Conservation (phyloP, 1,140 invertebrate genomes). For the Contarinia nasturtii region DNA sequence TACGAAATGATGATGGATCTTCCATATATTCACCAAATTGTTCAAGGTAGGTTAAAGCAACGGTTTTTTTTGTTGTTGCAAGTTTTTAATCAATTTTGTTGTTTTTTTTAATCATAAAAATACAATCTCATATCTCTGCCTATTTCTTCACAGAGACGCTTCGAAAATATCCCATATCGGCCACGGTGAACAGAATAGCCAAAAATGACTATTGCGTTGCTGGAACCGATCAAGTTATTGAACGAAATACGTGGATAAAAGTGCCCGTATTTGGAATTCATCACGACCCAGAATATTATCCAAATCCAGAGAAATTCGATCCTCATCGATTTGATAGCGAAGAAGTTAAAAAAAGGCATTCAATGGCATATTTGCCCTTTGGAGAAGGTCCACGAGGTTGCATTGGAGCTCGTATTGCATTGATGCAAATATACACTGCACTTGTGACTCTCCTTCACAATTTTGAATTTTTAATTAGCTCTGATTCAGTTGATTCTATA, state of each 20-base stretch:
- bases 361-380: slow-evolving; percentile 33
- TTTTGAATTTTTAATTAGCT: neutral
- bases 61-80: neutral
- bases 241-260: slow-evolving; percentile 11
- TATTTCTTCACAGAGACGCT: slow-evolving; percentile 14
- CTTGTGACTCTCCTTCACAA: slow-evolving; percentile 21
- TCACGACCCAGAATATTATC: slow-evolving; percentile 28
- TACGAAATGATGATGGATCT: slow-evolving; percentile 25
- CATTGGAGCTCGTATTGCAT: slow-evolving; percentile 28
- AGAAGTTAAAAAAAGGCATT: slow-evolving; percentile 19
- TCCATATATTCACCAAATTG: slow-evolving; percentile 16
- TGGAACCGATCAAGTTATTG: neutral
- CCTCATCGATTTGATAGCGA: slow-evolving; percentile 27
- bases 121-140: neutral
- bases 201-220: neutral
- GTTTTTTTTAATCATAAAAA: neutral
- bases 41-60: slow-evolving; percentile 9
- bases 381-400: slow-evolving; percentile 34
- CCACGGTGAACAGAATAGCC: neutral
- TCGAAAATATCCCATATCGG: slow-evolving; percentile 9
- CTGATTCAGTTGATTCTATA: too few relatives aligned
- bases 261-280: slow-evolving; percentile 21
- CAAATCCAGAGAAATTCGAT: slow-evolving; percentile 32
- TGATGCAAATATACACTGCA: slow-evolving; percentile 24
- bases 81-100: neutral